Percentiles rank a stretch among this genome's conserved stretches.
These are phyloP conservation scores for Orchesella cincta DNA, from an alignment of 1,140 invertebrate species.

Conservation along the genomic window DNA sequence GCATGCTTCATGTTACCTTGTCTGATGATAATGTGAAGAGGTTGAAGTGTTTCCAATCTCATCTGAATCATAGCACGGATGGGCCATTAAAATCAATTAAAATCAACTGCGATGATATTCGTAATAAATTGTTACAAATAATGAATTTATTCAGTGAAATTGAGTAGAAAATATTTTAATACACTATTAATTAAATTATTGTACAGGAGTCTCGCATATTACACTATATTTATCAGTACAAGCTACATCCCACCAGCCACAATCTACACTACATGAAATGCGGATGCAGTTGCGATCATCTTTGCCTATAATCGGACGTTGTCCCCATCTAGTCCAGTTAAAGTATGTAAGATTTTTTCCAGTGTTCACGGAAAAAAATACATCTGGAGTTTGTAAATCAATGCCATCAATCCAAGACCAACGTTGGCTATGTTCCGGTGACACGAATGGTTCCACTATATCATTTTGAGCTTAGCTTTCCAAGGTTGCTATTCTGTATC, in stretches of 20 bases:
- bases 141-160: too few species aligned
- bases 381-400: slow-evolving; percentile 10
- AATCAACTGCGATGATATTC: too few species aligned
- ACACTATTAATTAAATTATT: too few species aligned
- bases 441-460: neutral
- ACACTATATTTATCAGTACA: neutral
- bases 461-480: neutral
- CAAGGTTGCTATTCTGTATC: neutral
- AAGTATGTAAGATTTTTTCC: slow-evolving; percentile 10
- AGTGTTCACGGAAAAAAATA: slow-evolving; percentile 4
- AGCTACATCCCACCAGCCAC: neutral
- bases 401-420: slow-evolving; percentile 18
- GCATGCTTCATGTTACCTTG: too few species aligned
- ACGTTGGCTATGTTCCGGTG: neutral
- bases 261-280: neutral
- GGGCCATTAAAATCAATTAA: too few species aligned
- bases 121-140: too few species aligned
- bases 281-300: slow-evolving; percentile 9
- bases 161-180: too few species aligned
- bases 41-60: too few species aligned
- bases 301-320: neutral
- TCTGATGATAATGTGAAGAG: too few species aligned
- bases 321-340: neutral
- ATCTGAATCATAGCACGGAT: too few species aligned
- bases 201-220: too few species aligned